A percentile compares a stretch with the other conserved stretches of the same genome.
Evolutionary conservation across 2,797 vertebrate genomes (phyloP).

Genomic region (Danio jaintianensis): DNA sequence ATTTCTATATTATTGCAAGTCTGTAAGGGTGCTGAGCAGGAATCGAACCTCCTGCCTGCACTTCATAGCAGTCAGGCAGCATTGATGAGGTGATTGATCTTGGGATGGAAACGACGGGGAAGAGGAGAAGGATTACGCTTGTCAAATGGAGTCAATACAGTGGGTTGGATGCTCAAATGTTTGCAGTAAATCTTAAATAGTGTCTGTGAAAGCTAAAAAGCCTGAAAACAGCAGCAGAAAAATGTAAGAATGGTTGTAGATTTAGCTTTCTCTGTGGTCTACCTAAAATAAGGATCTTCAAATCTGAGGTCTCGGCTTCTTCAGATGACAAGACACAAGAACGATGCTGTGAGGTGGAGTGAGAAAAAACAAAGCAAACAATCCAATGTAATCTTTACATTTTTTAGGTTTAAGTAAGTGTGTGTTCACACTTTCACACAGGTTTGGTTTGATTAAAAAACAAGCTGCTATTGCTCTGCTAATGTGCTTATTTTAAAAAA

Average conservation of each 20-base stretch:
- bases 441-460: too few relatives aligned
- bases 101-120: slow-evolving; percentile 88
- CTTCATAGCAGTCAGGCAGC: slow-evolving; percentile 86
- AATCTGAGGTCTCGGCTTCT: slow-evolving; percentile 72
- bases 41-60: slow-evolving; percentile 88
- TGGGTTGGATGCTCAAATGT: slow-evolving; percentile 82
- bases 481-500: too few relatives aligned
- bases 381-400: background rate
- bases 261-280: slow-evolving; percentile 71
- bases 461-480: too few relatives aligned
- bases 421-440: too few relatives aligned
- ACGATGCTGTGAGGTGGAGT: background rate
- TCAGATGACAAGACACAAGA: slow-evolving; percentile 42
- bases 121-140: slow-evolving; percentile 90
- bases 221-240: slow-evolving; percentile 66
- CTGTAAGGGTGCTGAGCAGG: slow-evolving; percentile 82
- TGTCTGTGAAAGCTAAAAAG: slow-evolving; percentile 83
- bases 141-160: slow-evolving; percentile 87
- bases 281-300: slow-evolving; percentile 70
- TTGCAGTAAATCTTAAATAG: slow-evolving; percentile 87
- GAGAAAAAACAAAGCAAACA: background rate
- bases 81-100: slow-evolving; percentile 92
- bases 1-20: slow-evolving; percentile 92
- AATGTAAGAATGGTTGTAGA: slow-evolving; percentile 55
- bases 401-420: too few relatives aligned